A percentile compares a stretch with the other conserved stretches of the same genome.
These are phyloP conservation scores for Callorhinus ursinus DNA, from an alignment of 2,113 vertebrate species.

Conservation along the genomic window DNA sequence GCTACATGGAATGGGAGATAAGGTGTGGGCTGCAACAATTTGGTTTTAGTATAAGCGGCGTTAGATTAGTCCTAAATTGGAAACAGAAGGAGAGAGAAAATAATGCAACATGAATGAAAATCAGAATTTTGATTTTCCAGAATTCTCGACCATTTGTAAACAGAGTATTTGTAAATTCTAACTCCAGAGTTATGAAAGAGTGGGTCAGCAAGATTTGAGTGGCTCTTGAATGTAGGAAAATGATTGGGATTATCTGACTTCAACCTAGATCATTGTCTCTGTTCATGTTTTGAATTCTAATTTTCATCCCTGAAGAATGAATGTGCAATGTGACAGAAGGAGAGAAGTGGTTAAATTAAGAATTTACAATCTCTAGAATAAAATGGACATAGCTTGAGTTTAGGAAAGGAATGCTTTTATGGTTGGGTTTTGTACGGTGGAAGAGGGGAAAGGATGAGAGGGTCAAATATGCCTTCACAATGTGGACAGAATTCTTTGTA, in stretches of 20 bases:
- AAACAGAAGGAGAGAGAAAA: neutral
- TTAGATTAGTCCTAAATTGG: neutral
- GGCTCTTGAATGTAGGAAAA: slow-evolving; percentile 1
- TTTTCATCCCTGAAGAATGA: neutral
- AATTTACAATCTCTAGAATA: neutral
- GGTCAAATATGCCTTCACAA: neutral
- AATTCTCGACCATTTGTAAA: neutral
- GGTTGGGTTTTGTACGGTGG: neutral
- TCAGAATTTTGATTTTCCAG: neutral
- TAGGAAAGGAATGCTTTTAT: neutral
- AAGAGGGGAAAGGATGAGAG: neutral
- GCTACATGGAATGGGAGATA: neutral
- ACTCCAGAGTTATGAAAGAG: slow-evolving; percentile 1
- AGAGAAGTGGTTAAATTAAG: slow-evolving; percentile 17
- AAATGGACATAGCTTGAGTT: neutral
- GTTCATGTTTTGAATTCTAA: slow-evolving; percentile 41
- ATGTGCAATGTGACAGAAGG: neutral
- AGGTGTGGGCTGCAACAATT: neutral
- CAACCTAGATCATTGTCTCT: neutral
- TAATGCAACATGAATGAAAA: neutral
- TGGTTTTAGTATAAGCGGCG: neutral
- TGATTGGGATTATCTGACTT: neutral
- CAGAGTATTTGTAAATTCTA: slow-evolving; percentile 38
- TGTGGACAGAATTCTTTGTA: neutral
- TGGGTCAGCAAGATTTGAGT: slow-evolving; percentile 31